These are phyloP conservation scores for Halictus ligatus DNA, from an alignment of 2,888 invertebrate species.

Conservation along the genomic window DNA sequence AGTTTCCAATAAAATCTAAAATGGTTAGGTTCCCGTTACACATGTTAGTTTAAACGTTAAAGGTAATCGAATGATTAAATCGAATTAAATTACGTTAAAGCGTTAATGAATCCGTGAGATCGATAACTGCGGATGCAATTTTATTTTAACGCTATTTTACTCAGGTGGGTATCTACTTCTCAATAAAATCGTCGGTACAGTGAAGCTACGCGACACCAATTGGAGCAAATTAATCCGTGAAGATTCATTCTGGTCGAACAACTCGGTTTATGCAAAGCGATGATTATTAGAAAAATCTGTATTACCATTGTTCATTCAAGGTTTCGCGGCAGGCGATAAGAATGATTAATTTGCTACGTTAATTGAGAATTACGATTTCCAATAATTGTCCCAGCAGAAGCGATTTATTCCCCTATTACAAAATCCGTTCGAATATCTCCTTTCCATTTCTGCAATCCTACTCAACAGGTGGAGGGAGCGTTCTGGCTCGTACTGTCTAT, in stretches of 20 bases:
- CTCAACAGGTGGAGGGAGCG: conserved; percentile 48
- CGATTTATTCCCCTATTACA: neutral
- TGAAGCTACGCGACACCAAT: too few relatives aligned
- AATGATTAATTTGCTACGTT: conserved; percentile 1
- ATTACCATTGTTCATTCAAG: neutral
- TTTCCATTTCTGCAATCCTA: conserved; percentile 13
- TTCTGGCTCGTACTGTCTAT: neutral
- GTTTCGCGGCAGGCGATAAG: neutral
- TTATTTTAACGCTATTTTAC: too few relatives aligned
- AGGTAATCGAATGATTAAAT: too few relatives aligned
- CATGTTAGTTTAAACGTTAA: too few relatives aligned
- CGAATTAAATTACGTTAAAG: too few relatives aligned
- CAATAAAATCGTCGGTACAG: too few relatives aligned
- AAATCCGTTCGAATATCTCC: neutral
- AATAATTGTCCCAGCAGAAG: neutral
- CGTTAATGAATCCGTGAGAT: too few relatives aligned
- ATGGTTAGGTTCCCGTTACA: too few relatives aligned
- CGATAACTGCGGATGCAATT: neutral
- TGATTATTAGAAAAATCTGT: neutral
- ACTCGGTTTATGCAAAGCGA: neutral
- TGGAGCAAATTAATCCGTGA: neutral
- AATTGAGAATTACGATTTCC: neutral
- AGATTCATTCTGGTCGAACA: neutral
- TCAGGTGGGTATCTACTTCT: too few relatives aligned
- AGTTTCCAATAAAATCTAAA: too few relatives aligned